Evolutionary conservation across 2,797 vertebrate species (phyloP).

Genomic region (Cyclopterus lumpus): DNA sequence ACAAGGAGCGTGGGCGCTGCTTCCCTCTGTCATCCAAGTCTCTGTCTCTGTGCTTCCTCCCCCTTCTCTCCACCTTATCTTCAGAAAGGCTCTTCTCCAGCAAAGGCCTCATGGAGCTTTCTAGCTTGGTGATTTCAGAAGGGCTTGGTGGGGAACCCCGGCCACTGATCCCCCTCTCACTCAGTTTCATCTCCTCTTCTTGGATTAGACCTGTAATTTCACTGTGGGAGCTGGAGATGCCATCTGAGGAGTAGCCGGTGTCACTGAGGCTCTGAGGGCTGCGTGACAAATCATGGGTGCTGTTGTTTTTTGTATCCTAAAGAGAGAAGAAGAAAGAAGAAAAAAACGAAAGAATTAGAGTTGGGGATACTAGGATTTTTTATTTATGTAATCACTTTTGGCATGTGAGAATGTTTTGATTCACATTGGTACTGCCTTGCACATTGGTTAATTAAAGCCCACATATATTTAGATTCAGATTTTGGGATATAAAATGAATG

Average conservation of each 20-base stretch:
- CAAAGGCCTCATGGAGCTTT: constrained; percentile 91
- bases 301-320: constrained; percentile 92
- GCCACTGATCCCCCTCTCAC: constrained; percentile 87
- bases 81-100: constrained; percentile 87
- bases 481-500: not conserved
- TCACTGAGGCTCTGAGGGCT: constrained; percentile 99
- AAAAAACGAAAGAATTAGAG: constrained; percentile 45
- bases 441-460: constrained; percentile 39
- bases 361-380: not conserved
- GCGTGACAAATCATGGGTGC: constrained; percentile 92
- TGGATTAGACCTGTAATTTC: constrained; percentile 97
- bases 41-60: constrained; percentile 80
- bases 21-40: constrained; percentile 88
- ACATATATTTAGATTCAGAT: not conserved
- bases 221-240: constrained; percentile 98
- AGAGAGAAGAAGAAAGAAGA: constrained; percentile 56
- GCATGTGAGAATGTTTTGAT: not conserved
- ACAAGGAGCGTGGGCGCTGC: constrained; percentile 91
- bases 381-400: constrained; percentile 13
- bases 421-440: not conserved
- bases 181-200: constrained; percentile 95
- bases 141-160: constrained; percentile 91
- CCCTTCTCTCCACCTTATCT: constrained; percentile 82
- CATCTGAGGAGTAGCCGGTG: constrained; percentile 97
- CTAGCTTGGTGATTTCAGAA: constrained; percentile 93